phyloP scores from a whole-genome alignment of 2,888 invertebrate genomes.

The Hydropsyche betteni region DNA sequence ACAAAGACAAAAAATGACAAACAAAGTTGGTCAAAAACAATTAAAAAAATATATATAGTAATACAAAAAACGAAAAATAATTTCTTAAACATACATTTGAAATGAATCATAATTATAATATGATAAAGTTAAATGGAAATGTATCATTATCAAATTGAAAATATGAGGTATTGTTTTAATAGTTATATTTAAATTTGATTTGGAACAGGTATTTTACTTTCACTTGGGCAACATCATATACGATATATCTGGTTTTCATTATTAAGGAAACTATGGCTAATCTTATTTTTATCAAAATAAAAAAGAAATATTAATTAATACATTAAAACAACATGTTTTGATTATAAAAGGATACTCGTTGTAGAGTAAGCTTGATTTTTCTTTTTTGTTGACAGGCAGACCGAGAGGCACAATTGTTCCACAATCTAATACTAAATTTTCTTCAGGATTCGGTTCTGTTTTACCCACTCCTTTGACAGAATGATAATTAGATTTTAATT shows the following conservation, averaged over 20 bases:
- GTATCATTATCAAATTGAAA: too few species aligned
- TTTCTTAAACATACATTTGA: too few species aligned
- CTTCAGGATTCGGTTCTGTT: constrained; percentile 83
- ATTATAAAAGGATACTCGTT: constrained; percentile 85
- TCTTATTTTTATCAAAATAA: too few species aligned
- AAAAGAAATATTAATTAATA: too few species aligned
- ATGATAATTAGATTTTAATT: constrained; percentile 84
- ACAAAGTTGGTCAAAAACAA: too few species aligned
- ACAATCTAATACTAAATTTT: constrained; percentile 66
- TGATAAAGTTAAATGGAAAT: too few species aligned
- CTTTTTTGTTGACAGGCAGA: constrained; percentile 63
- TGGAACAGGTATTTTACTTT: constrained; percentile 88
- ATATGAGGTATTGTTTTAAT: constrained; percentile 55
- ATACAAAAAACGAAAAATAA: too few species aligned
- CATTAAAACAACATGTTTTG: neutral
- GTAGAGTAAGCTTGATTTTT: constrained; percentile 75
- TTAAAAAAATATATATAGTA: too few species aligned
- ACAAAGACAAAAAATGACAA: too few species aligned
- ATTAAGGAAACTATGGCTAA: neutral
- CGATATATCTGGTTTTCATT: constrained; percentile 73
- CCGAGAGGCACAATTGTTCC: constrained; percentile 85
- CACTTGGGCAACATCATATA: constrained; percentile 95
- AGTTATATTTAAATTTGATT: constrained; percentile 85
- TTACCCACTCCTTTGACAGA: constrained; percentile 89
- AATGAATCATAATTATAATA: too few species aligned